Evolutionary conservation across 2,888 invertebrate genomes (phyloP).

Genomic region (Zhuqinia jingwanae): DNA sequence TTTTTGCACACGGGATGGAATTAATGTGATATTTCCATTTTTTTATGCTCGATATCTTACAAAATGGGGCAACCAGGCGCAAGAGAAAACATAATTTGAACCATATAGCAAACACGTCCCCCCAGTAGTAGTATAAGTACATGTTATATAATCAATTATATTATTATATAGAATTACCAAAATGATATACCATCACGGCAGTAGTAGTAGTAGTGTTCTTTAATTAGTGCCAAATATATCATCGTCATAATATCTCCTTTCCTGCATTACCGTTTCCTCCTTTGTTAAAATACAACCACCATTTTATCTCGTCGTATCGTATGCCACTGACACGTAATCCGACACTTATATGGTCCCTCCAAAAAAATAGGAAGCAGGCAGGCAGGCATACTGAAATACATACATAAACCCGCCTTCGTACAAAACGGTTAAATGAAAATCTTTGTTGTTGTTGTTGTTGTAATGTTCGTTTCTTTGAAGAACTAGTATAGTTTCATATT

Average conservation of each 20-base stretch:
- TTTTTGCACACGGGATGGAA: background rate
- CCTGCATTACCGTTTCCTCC: background rate
- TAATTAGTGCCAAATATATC: conserved; percentile 59
- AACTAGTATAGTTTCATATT: background rate
- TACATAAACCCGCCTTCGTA: no score
- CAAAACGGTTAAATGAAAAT: no score
- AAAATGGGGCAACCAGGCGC: conserved; percentile 37
- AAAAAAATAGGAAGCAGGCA: background rate
- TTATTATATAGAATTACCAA: background rate
- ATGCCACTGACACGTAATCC: background rate
- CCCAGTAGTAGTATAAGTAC: no score
- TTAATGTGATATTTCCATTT: conserved; percentile 6
- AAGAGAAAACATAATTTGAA: conserved; percentile 37
- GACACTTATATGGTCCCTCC: background rate
- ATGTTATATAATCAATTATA: no score
- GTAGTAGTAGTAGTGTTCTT: conserved; percentile 10
- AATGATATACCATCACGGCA: background rate
- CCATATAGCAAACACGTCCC: background rate
- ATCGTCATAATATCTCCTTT: background rate
- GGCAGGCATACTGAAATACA: no score
- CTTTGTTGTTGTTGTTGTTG: no score
- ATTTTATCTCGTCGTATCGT: background rate
- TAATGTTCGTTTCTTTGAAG: background rate
- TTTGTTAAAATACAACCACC: background rate
- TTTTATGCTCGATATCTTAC: conserved; percentile 10